Percentiles rank a stretch among this genome's conserved stretches.
phyloP scores from a whole-genome alignment of 2,888 invertebrate genomes.

The Drosophila histrio region DNA sequence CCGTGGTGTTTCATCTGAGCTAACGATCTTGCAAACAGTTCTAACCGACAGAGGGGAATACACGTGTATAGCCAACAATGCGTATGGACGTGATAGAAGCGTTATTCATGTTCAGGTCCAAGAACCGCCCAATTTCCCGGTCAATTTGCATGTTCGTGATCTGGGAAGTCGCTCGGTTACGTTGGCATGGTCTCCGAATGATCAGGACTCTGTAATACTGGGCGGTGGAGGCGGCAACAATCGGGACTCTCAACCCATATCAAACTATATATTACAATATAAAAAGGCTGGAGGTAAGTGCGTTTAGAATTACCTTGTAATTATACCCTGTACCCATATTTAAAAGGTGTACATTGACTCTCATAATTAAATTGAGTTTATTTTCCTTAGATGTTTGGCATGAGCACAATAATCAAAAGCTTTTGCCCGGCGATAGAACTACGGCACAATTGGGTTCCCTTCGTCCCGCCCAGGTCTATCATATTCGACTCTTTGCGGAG shows the following conservation, averaged over 20 bases:
- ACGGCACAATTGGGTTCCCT: constrained; percentile 85
- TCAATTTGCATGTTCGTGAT: constrained; percentile 86
- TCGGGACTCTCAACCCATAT: constrained; percentile 85
- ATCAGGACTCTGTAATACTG: constrained; percentile 82
- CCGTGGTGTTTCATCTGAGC: constrained; percentile 85
- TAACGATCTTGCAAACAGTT: constrained; percentile 86
- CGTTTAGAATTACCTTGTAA: rapidly evolving
- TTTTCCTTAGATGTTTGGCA: constrained; percentile 86
- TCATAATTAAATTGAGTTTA: neutral
- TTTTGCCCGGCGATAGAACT: constrained; percentile 85
- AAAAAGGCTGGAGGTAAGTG: constrained; percentile 86
- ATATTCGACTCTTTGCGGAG: constrained; percentile 87
- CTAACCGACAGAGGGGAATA: constrained; percentile 86
- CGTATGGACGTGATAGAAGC: constrained; percentile 86
- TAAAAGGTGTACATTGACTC: neutral
- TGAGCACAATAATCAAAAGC: constrained; percentile 86
- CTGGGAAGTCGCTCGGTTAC: constrained; percentile 86
- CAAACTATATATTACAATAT: constrained; percentile 86
- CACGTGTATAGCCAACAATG: constrained; percentile 87
- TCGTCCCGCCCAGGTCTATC: constrained; percentile 86
- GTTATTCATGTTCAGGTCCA: constrained; percentile 85
- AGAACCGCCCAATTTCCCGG: constrained; percentile 87
- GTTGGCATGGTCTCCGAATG: constrained; percentile 86
- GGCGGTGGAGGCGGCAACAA: constrained; percentile 68
- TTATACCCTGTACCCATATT: neutral